Percentiles rank a stretch among this genome's conserved stretches.
phyloP scores from a whole-genome alignment of 1,140 invertebrate species.

The Camponotus pennsylvanicus region DNA sequence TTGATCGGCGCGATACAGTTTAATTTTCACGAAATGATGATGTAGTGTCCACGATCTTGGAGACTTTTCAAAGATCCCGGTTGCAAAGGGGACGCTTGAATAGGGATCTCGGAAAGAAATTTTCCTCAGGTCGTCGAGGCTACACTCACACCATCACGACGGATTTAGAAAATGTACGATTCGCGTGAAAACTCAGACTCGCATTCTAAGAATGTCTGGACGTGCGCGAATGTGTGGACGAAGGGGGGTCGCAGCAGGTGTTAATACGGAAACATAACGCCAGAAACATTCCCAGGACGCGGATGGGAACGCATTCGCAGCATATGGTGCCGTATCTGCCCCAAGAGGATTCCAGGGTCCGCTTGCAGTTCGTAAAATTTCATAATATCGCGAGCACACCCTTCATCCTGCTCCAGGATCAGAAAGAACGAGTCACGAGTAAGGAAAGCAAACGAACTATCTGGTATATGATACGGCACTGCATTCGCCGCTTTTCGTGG shows the following conservation, averaged over 20 bases:
- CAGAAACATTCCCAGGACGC: constrained; percentile 67
- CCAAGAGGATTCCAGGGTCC: constrained; percentile 47
- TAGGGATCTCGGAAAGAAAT: constrained; percentile 52
- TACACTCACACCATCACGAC: background rate
- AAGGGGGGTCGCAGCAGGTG: constrained; percentile 69
- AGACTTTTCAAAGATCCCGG: constrained; percentile 33
- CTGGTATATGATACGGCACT: background rate
- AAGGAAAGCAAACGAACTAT: constrained; percentile 13
- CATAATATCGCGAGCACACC: constrained; percentile 65
- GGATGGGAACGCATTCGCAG: constrained; percentile 72
- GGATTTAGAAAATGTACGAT: constrained; percentile 56
- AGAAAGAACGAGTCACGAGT: constrained; percentile 1
- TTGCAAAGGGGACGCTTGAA: constrained; percentile 29
- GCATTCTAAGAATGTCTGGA: constrained; percentile 42
- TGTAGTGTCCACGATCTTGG: constrained; percentile 14
- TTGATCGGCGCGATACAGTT: background rate
- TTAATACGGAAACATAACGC: constrained; percentile 79
- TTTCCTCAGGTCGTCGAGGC: constrained; percentile 16
- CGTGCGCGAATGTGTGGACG: constrained; percentile 18
- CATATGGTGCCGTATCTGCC: constrained; percentile 74
- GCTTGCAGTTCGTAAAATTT: constrained; percentile 74
- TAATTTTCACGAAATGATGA: constrained; percentile 39
- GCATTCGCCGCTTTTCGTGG: background rate
- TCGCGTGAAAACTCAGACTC: constrained; percentile 41
- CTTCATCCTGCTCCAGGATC: constrained; percentile 40